Percentiles rank a stretch among this genome's conserved stretches.
These are phyloP conservation scores for Chironomus tentans DNA, from an alignment of 2,888 invertebrate genomes.

Conservation along the genomic window DNA sequence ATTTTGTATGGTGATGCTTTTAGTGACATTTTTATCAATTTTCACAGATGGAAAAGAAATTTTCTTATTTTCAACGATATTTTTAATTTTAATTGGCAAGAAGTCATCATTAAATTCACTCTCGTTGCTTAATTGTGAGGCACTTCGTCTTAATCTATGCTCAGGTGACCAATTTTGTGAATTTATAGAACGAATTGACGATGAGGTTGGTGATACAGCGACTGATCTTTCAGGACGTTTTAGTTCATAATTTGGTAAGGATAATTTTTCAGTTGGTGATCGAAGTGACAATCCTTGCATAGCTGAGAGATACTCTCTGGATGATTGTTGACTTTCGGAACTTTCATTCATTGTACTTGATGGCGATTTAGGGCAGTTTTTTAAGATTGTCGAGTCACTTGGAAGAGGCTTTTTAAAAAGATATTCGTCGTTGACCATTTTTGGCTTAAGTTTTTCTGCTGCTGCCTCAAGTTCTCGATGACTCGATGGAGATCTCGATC, in stretches of 20 bases:
- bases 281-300: not conserved
- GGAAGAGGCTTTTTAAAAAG: not conserved
- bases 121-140: conserved; percentile 6
- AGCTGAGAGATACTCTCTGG: conserved; percentile 16
- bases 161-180: not conserved
- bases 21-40: conserved; percentile 45
- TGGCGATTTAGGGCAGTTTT: not conserved
- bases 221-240: not conserved
- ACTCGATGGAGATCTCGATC: conserved; percentile 6
- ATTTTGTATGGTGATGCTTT: conserved; percentile 50
- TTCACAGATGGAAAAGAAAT: conserved; percentile 53
- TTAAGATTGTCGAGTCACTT: not conserved
- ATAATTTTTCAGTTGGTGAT: conserved; percentile 1
- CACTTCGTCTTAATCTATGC: not conserved
- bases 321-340: not conserved
- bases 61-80: conserved; percentile 40
- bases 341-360: not conserved
- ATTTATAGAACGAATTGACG: not conserved
- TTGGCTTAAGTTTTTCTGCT: not conserved
- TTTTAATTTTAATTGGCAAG: conserved; percentile 49
- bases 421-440: not conserved
- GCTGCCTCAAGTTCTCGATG: not conserved
- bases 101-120: conserved; percentile 35
- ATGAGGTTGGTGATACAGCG: not conserved
- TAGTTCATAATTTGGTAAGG: conserved; percentile 11